phyloP scores from a whole-genome alignment of 2,888 invertebrate genomes.

The Drosophila ustulata region DNA sequence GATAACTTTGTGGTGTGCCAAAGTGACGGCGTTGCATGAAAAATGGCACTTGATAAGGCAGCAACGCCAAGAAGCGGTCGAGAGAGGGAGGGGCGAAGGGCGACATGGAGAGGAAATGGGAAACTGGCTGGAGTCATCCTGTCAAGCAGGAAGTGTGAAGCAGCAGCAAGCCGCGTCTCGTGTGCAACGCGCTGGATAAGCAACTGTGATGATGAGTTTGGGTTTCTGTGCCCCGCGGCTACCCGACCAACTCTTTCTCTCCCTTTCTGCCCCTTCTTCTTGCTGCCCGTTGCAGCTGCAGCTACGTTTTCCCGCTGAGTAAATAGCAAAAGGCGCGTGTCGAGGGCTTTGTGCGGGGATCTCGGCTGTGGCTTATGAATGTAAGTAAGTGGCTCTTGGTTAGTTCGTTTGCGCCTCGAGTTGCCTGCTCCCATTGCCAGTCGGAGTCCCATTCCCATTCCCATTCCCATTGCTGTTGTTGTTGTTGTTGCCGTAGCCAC shows the following conservation, averaged over 20 bases:
- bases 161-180: constrained; percentile 42
- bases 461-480: constrained; percentile 11
- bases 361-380: constrained; percentile 68
- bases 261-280: too few relatives aligned
- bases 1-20: constrained; percentile 71
- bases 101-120: background rate
- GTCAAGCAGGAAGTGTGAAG: constrained; percentile 78
- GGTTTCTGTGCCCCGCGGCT: constrained; percentile 59
- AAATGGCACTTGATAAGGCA: constrained; percentile 77
- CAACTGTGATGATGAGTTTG: constrained; percentile 52
- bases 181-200: constrained; percentile 38
- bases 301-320: constrained; percentile 68
- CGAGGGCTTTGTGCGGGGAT: constrained; percentile 42
- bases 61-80: background rate
- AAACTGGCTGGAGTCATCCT: constrained; percentile 55
- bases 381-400: constrained; percentile 80
- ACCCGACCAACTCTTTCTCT: background rate
- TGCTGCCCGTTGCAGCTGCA: background rate
- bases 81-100: background rate
- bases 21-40: constrained; percentile 74
- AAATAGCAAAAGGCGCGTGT: constrained; percentile 79
- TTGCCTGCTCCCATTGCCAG: constrained; percentile 12
- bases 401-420: constrained; percentile 68
- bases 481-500: constrained; percentile 40
- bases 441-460: constrained; percentile 1